A percentile compares a stretch with the other conserved stretches of the same genome.
Conservation (phyloP, 2,888 invertebrate species). For the Drosophila melanosoma region DNA sequence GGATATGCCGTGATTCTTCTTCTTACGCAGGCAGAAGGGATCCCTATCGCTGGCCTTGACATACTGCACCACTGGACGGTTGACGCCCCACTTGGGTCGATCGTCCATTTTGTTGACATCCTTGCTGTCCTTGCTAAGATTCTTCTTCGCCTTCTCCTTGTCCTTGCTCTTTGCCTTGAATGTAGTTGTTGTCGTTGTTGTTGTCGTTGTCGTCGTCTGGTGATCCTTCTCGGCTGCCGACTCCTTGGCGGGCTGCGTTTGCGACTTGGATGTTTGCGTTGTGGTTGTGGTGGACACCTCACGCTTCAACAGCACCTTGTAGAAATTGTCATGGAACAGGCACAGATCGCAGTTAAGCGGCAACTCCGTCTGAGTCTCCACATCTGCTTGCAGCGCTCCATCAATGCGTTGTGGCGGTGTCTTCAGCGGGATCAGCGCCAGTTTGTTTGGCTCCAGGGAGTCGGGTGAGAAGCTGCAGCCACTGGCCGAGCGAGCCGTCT, state of each 20-base stretch:
- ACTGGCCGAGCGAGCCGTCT: conserved; percentile 58
- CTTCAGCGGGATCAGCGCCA: conserved; percentile 75
- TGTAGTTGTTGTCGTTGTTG: conserved; percentile 84
- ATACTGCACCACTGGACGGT: conserved; percentile 92
- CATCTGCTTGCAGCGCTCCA: conserved; percentile 68
- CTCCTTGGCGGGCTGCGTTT: conserved; percentile 73
- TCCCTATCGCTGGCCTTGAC: conserved; percentile 96
- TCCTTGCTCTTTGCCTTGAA: conserved; percentile 82
- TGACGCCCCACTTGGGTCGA: conserved; percentile 91
- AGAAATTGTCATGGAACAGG: conserved; percentile 84
- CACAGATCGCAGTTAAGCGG: conserved; percentile 84
- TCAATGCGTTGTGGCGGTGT: conserved; percentile 25
- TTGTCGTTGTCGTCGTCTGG: conserved; percentile 83
- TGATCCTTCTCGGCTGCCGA: conserved; percentile 76
- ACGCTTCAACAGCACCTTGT: conserved; percentile 83
- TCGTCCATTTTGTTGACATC: conserved; percentile 86
- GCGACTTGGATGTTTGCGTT: conserved; percentile 83
- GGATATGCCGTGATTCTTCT: conserved; percentile 84
- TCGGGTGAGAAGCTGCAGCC: conserved; percentile 69
- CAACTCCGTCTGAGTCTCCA: conserved; percentile 83
- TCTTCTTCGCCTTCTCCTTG: conserved; percentile 74
- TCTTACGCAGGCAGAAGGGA: conserved; percentile 89
- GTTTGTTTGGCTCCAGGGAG: conserved; percentile 60
- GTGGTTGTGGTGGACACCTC: conserved; percentile 85
- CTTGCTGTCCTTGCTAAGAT: conserved; percentile 54